Base-by-base conservation (phyloP, 2,888 invertebrate genomes). In the Esperia sulphurella region DNA sequence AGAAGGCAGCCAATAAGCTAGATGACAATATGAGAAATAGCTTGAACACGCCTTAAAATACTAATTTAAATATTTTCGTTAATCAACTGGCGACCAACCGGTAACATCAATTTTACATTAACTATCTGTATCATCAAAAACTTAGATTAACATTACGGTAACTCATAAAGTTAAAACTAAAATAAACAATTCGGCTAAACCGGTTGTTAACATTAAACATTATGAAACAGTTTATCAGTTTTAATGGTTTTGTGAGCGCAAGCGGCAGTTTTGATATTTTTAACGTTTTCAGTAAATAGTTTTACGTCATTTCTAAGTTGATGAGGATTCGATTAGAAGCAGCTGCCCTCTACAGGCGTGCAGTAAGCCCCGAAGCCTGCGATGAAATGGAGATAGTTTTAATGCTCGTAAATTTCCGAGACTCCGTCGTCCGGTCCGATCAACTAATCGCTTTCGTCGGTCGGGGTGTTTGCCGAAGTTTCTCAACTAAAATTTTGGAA, bases 361-460 rank as follows among this genome's bases (percentile, higher is more conserved):
- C 69, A 67, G 71, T 69, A 72, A 79, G 70, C 77, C 75, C 75
- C 75, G 71, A 65, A 77, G 74, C 73, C 71, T 64, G 58, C 75
- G 79, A 80, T 83, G 79, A 77, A 85, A 80, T 78, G 73, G 78
- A 86, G 80, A 84, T 87, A 87, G 87, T 87, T 87, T 84, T 86
- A 85, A 87, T 80, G 80, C 79, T 78, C 83, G 78, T 85, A 86
- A 87, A 86, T 87, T 86, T 83, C 65, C 68, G 73, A 75, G 72
- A 68, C 77, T 77, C 66, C 61, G 61, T 57, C 75, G 75, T 58
- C 75, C 78, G 76, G 75, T 71, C 69, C 78, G 76, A 80, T 79
- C 77, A 71, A 79, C 79, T 80, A 83, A 85, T 85, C 81, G 79
- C 72, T 80, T 73, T 74, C 69, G 68, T 65, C 68, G 61, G 68